phyloP scores from a whole-genome alignment of 2,113 vertebrate species.

The Dicentrarchus labrax region DNA sequence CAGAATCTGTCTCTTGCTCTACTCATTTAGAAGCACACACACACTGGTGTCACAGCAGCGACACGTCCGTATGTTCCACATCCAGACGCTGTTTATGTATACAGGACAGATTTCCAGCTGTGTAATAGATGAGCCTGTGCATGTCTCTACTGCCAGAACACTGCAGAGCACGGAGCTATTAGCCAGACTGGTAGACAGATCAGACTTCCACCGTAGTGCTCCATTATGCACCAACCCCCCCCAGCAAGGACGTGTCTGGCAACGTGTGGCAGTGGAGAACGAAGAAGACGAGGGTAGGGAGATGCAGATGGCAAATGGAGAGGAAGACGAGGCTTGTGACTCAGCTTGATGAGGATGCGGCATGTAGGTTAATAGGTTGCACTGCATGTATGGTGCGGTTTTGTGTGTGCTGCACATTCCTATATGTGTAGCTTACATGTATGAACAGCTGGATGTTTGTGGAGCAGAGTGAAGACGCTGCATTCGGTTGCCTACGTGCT shows the following conservation, averaged over 20 bases:
- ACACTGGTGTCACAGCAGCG: constrained; percentile 15
- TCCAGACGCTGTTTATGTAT: constrained; percentile 46
- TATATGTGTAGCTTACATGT: neutral
- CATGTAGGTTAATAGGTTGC: constrained; percentile 51
- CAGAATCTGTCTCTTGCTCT: constrained; percentile 31
- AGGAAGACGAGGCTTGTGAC: constrained; percentile 50
- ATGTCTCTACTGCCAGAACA: constrained; percentile 39
- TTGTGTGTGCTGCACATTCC: neutral
- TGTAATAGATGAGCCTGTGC: constrained; percentile 36
- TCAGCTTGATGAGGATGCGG: constrained; percentile 45
- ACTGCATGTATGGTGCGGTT: neutral
- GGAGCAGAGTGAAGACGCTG: constrained; percentile 4
- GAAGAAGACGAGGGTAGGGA: constrained; percentile 1
- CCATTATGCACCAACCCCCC: neutral
- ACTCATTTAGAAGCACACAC: constrained; percentile 24
- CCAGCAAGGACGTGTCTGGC: constrained; percentile 7
- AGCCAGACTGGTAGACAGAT: constrained; percentile 43
- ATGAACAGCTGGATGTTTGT: constrained; percentile 39
- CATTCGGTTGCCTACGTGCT: constrained; percentile 41
- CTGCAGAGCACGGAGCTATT: constrained; percentile 31
- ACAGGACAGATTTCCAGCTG: constrained; percentile 50
- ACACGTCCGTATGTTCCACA: constrained; percentile 2
- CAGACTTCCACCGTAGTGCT: constrained; percentile 31
- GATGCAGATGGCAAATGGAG: constrained; percentile 2
- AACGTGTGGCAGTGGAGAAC: neutral